A percentile compares a stretch with the other conserved stretches of the same genome.
These are phyloP conservation scores for Ischnura elegans DNA, from an alignment of 2,888 invertebrate genomes.

Conservation along the genomic window DNA sequence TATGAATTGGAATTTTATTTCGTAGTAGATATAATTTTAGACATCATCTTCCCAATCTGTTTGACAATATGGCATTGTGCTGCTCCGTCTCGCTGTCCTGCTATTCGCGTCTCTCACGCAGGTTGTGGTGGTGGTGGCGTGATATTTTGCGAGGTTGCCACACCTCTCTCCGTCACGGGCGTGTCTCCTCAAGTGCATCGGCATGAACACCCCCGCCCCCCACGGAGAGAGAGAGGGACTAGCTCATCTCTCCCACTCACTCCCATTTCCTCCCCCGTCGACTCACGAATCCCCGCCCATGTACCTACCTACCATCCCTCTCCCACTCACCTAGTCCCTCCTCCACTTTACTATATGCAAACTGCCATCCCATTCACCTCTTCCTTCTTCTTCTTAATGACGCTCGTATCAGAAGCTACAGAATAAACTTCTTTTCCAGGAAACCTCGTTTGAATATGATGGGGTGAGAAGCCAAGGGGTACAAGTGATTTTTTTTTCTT, in stretches of 20 bases:
- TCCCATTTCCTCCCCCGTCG: conserved; percentile 20
- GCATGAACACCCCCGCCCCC: not conserved
- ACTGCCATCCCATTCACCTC: no score
- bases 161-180: conserved; percentile 39
- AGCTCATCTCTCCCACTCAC: not conserved
- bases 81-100: conserved; percentile 1
- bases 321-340: no score
- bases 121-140: conserved; percentile 50
- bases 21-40: not conserved
- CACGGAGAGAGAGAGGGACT: not conserved
- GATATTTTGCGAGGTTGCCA: conserved; percentile 64
- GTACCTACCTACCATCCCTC: not conserved
- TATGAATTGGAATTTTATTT: no score
- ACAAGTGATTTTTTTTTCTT: no score
- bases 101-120: conserved; percentile 26
- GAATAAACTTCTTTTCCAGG: not conserved
- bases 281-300: not conserved
- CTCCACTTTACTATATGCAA: no score
- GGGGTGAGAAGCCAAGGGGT: no score
- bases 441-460: no score
- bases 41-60: not conserved
- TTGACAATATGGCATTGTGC: conserved; percentile 24
- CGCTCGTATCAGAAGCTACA: not conserved
- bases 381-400: not conserved
- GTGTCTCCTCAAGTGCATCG: conserved; percentile 61